These are phyloP conservation scores for Phyllotreta striolata DNA, from an alignment of 2,888 invertebrate genomes.

Conservation along the genomic window DNA sequence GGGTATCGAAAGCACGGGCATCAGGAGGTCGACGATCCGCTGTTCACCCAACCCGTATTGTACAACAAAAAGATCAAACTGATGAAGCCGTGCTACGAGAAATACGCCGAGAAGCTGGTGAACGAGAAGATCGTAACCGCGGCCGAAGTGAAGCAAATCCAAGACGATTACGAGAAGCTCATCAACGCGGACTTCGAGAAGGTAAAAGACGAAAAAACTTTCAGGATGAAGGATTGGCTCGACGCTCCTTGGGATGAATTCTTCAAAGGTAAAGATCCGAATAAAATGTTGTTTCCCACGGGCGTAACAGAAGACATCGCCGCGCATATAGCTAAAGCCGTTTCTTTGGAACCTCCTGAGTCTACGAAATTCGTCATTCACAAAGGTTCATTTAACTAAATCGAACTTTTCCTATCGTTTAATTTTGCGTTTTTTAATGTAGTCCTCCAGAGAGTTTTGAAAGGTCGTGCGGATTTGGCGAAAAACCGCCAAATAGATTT, in stretches of 20 bases:
- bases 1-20: constrained; percentile 93
- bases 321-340: constrained; percentile 82
- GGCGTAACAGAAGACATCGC: constrained; percentile 86
- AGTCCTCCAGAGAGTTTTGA: constrained; percentile 81
- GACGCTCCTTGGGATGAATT: constrained; percentile 95
- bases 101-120: constrained; percentile 83
- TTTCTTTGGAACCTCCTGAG: constrained; percentile 80
- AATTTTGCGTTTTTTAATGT: too few relatives aligned
- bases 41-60: constrained; percentile 97
- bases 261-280: constrained; percentile 84
- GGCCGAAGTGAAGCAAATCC: constrained; percentile 80
- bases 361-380: constrained; percentile 84
- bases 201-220: constrained; percentile 81
- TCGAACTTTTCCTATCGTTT: too few relatives aligned
- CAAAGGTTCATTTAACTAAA: constrained; percentile 65
- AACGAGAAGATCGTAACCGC: constrained; percentile 75
- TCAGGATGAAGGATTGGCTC: constrained; percentile 93
- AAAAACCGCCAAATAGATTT: constrained; percentile 88
- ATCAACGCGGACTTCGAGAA: constrained; percentile 82
- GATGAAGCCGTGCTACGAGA: constrained; percentile 78
- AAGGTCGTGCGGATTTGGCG: constrained; percentile 91
- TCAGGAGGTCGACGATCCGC: constrained; percentile 96
- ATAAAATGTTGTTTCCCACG: constrained; percentile 66
- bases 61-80: constrained; percentile 83
- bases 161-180: constrained; percentile 89